Evolutionary conservation across 2,888 invertebrate genomes (phyloP), one percentile per base, ranked within the genome.

Genomic region (Oscheius sp.): DNA sequence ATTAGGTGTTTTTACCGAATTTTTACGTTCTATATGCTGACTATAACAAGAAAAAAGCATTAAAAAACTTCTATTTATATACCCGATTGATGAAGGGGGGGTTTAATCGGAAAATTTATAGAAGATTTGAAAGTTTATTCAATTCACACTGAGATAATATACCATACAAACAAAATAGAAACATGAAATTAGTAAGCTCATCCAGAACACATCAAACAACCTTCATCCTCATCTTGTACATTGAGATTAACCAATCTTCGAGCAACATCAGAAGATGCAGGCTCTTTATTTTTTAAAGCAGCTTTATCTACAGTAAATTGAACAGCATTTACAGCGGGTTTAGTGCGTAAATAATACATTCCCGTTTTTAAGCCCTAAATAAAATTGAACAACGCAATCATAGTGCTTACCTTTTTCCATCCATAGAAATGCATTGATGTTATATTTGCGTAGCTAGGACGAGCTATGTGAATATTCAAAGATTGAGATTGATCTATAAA

Each of bases 401-500:
- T 9, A 22, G 20, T 17, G n/a, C 67, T 12, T 36, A 80, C 91
- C 88, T 92, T 90, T 88, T 93, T 92, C 98, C 98, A 98, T 0
- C 93, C 94, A 87, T 94, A 93, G 87, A 98, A 98, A 88, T 99
- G 98, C 91, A 99, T 97, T 1, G 96, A 96, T 1, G 95, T 93
- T 64, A 98, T 89, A 86, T 94, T 94, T 4, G 93, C 94, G 86
- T 93, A 93, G 85, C 92, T 93, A 4, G 98, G 94, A 86, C 93
- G 92, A 4, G 94, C 95, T 68, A 99, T 93, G 87, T 97, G 95
- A 75, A 99, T 91, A 87, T 98, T 99, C 80, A 99, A 91, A 0
- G 95, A 95, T 86, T 99, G 98, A 75, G 95, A 95, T 88, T 98
- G 98, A 88, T 99, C 98, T 82, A 99, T 96, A 87, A 93, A 98